These are phyloP conservation scores for Noctua comes DNA, from an alignment of 2,888 invertebrate genomes.

Conservation along the genomic window DNA sequence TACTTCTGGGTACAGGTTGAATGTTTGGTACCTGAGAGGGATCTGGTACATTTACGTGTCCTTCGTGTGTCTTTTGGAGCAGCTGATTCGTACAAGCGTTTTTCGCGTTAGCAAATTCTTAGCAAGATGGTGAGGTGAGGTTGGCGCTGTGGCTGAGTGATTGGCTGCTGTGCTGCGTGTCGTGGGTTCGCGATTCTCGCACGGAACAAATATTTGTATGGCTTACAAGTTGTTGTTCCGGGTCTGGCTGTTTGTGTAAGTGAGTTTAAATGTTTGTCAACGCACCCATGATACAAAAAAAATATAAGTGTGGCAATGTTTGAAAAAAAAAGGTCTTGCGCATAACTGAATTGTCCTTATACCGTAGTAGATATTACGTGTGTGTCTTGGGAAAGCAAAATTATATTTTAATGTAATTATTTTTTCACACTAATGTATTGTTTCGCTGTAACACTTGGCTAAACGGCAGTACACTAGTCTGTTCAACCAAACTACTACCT, in stretches of 20 bases:
- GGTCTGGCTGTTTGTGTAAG: neutral
- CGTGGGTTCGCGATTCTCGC: neutral
- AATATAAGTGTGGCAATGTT: neutral
- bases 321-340: neutral
- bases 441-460: neutral
- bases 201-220: neutral
- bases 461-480: neutral
- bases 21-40: neutral
- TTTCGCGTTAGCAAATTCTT: neutral
- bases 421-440: neutral
- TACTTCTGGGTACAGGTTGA: constrained; percentile 29
- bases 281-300: neutral
- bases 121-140: too few relatives aligned
- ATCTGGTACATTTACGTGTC: neutral
- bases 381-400: neutral
- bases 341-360: neutral
- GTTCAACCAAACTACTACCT: neutral
- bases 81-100: neutral
- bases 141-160: neutral
- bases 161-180: neutral
- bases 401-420: neutral
- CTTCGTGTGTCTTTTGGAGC: neutral
- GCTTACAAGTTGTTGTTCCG: neutral
- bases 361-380: neutral
- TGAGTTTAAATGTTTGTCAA: neutral